These are phyloP conservation scores for Melipona beecheii DNA, from an alignment of 2,888 invertebrate species.

Conservation along the genomic window DNA sequence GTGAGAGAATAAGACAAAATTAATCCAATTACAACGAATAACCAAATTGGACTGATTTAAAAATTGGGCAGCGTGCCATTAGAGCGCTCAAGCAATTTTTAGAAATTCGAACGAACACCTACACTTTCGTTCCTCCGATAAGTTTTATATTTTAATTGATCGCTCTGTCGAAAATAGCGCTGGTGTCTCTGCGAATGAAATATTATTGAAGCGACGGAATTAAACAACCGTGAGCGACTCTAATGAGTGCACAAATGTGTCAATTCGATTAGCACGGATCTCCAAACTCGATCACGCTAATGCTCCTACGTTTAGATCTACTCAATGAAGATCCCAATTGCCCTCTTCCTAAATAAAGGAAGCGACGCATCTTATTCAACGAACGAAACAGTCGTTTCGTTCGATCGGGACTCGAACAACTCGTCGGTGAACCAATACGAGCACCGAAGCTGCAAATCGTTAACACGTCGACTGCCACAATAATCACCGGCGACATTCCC, in stretches of 20 bases:
- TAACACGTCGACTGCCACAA: no score
- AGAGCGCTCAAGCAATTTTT: no score
- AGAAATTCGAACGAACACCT: no score
- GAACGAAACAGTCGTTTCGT: no score
- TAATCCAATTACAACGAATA: no score
- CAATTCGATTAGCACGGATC: neutral
- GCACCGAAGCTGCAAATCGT: neutral
- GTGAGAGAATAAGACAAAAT: no score
- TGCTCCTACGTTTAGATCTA: neutral
- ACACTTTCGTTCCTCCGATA: no score
- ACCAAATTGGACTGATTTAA: no score
- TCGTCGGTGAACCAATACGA: neutral
- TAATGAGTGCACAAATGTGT: no score
- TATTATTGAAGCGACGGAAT: neutral
- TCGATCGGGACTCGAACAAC: neutral
- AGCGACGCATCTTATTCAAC: neutral
- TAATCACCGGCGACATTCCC: no score
- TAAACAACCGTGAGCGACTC: neutral
- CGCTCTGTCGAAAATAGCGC: neutral
- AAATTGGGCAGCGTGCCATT: no score
- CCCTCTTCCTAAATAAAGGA: neutral
- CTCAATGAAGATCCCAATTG: neutral
- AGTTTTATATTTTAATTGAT: no score
- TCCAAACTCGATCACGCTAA: neutral
- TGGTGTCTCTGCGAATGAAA: neutral